phyloP scores from a whole-genome alignment of 2,888 invertebrate genomes.

The Xanthorhoe designata region DNA sequence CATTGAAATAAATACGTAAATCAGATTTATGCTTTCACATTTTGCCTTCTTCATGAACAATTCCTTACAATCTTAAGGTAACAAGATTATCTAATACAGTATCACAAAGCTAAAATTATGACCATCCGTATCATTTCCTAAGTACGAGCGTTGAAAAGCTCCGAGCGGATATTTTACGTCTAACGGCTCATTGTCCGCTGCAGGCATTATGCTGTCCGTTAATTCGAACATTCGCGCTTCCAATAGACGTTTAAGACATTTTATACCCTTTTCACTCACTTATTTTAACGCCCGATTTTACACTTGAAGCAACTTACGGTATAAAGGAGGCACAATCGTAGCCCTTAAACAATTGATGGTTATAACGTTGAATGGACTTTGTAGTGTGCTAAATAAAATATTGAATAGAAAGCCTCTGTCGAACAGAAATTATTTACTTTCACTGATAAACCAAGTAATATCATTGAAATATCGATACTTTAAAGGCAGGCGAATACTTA shows the following conservation, averaged over 20 bases:
- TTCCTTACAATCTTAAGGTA: not conserved
- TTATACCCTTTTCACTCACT: conserved; percentile 51
- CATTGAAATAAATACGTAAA: not conserved
- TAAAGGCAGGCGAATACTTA: too few species aligned
- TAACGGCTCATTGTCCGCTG: conserved; percentile 57
- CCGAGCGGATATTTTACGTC: conserved; percentile 51
- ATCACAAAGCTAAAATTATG: conserved; percentile 35
- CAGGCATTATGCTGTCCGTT: conserved; percentile 55
- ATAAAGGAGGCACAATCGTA: conserved; percentile 30
- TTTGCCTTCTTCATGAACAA: not conserved
- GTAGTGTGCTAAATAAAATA: not conserved
- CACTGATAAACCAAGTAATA: not conserved
- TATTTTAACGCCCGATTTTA: conserved; percentile 51
- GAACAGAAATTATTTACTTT: not conserved
- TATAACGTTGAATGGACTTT: conserved; percentile 22
- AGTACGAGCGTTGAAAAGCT: conserved; percentile 47
- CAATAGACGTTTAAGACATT: conserved; percentile 53
- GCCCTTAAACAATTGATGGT: conserved; percentile 25
- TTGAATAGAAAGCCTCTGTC: conserved; percentile 1
- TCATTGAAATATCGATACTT: too few species aligned
- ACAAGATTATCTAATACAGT: conserved; percentile 21
- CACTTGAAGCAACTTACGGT: conserved; percentile 39
- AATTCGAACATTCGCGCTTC: conserved; percentile 58
- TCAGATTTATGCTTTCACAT: not conserved
- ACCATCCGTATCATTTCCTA: conserved; percentile 33